Percentiles rank a stretch among this genome's conserved stretches.
Evolutionary conservation across 2,113 vertebrate genomes (phyloP).

Genomic region (Odontophorus gujanensis): DNA sequence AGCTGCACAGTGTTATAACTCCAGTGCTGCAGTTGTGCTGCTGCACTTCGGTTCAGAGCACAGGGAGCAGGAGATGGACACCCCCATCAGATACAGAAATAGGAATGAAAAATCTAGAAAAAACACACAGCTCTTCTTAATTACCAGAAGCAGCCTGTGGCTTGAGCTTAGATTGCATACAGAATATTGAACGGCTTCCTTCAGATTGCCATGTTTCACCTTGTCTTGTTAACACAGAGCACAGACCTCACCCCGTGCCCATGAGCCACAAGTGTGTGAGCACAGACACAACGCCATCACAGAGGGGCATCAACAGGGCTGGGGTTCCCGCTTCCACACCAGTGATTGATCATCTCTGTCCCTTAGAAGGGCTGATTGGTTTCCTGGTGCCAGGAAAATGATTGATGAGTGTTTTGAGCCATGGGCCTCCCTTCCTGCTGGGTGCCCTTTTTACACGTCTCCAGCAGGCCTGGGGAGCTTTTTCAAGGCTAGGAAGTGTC

Average conservation of each 20-base stretch:
- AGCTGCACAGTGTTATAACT: background rate
- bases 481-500: conserved; percentile 67
- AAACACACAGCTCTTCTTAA: background rate
- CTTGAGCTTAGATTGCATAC: background rate
- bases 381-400: conserved; percentile 86
- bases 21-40: background rate
- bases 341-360: conserved; percentile 76
- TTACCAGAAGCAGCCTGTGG: background rate
- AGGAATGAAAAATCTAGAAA: background rate
- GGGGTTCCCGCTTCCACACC: conserved; percentile 63
- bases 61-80: background rate
- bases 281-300: background rate
- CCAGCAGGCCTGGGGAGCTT: conserved; percentile 58
- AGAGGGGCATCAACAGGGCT: conserved; percentile 6
- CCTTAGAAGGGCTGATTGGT: conserved; percentile 79
- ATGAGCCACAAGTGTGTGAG: background rate
- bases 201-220: too few species aligned
- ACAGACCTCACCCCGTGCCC: background rate
- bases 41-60: background rate
- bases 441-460: conserved; percentile 72
- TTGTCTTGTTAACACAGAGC: background rate
- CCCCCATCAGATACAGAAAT: background rate
- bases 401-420: conserved; percentile 81
- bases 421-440: conserved; percentile 75
- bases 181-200: background rate